Evolutionary conservation across 2,113 vertebrate species (phyloP).

Genomic region (Bostrychus sinensis): DNA sequence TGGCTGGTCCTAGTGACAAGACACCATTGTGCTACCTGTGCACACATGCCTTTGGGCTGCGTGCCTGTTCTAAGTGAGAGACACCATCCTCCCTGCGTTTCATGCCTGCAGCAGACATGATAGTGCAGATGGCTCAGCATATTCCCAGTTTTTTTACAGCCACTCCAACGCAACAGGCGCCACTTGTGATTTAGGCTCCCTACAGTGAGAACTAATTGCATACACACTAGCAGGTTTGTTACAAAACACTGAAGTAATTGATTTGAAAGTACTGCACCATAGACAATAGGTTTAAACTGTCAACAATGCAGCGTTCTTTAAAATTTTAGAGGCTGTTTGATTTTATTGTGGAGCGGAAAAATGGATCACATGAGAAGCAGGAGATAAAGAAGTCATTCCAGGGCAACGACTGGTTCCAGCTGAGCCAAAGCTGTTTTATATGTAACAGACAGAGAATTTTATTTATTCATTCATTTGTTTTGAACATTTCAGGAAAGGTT

Average conservation of each 20-base stretch:
- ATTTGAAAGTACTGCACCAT: constrained; percentile 2
- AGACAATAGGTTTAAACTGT: background rate
- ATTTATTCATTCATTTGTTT: too few relatives aligned
- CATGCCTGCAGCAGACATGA: constrained; percentile 25
- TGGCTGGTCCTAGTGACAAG: too few relatives aligned
- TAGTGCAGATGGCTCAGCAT: constrained; percentile 62
- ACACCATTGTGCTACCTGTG: constrained; percentile 24
- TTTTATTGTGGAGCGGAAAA: constrained; percentile 4
- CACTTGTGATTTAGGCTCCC: constrained; percentile 23
- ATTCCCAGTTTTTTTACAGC: constrained; percentile 36
- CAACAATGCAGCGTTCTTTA: background rate
- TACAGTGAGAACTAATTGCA: constrained; percentile 48
- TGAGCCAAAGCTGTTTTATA: constrained; percentile 4
- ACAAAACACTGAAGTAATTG: constrained; percentile 32
- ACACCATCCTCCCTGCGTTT: constrained; percentile 11
- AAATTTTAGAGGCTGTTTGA: background rate
- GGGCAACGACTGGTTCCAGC: background rate
- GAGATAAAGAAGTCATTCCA: constrained; percentile 20
- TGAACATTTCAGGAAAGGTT: too few relatives aligned
- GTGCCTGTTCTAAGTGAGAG: background rate
- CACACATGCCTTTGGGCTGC: constrained; percentile 16
- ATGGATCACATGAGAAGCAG: constrained; percentile 26
- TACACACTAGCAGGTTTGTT: constrained; percentile 59
- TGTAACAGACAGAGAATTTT: background rate
- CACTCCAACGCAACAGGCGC: constrained; percentile 38